These are phyloP conservation scores for Conus ventricosus DNA, from an alignment of 1,140 invertebrate genomes.

Conservation along the genomic window DNA sequence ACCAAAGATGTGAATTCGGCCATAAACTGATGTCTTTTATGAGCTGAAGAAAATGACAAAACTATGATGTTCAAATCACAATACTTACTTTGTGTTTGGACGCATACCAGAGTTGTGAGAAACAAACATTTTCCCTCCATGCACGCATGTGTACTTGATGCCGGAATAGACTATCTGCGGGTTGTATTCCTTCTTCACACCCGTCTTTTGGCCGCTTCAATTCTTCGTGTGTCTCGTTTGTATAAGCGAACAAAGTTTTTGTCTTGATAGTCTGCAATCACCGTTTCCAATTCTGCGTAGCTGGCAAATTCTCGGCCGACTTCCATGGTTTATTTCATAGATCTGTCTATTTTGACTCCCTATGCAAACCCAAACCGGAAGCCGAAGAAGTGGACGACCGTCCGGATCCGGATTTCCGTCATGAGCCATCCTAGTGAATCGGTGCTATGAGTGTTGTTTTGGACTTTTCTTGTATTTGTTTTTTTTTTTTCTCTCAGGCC, in stretches of 20 bases:
- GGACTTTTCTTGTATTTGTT: too few relatives aligned
- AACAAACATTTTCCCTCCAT: neutral
- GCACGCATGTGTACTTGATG: conserved; percentile 2
- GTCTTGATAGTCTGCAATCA: neutral
- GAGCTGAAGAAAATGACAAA: too few relatives aligned
- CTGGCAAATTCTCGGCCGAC: neutral
- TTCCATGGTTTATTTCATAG: neutral
- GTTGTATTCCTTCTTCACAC: neutral
- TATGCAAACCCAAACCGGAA: too few relatives aligned
- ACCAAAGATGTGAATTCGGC: too few relatives aligned
- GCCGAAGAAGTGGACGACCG: too few relatives aligned
- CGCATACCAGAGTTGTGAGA: neutral
- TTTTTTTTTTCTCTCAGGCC: too few relatives aligned
- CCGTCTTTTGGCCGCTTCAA: neutral
- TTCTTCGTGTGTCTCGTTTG: neutral
- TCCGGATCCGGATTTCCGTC: too few relatives aligned
- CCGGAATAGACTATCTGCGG: neutral
- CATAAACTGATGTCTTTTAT: too few relatives aligned
- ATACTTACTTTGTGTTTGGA: neutral
- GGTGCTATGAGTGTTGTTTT: too few relatives aligned
- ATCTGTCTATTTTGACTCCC: too few relatives aligned
- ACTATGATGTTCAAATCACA: too few relatives aligned
- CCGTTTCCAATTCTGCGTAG: neutral
- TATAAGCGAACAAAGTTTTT: neutral
- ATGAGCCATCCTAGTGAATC: too few relatives aligned